A percentile compares a stretch with the other conserved stretches of the same genome.
These are phyloP conservation scores for Gasterosteus nipponicus DNA, from an alignment of 2,113 vertebrate species.

Conservation along the genomic window DNA sequence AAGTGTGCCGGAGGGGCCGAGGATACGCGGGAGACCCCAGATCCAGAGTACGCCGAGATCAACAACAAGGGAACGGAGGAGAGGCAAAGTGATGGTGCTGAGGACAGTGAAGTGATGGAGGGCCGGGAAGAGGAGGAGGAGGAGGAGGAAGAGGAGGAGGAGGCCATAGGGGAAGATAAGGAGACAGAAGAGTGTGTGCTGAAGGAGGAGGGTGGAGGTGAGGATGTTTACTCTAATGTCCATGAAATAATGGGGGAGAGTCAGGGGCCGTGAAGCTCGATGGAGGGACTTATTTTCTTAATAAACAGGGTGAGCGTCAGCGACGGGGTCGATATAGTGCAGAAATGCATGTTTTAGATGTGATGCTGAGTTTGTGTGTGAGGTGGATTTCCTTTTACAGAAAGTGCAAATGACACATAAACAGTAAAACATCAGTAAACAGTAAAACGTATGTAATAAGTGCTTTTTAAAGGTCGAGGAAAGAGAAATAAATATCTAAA, in stretches of 20 bases:
- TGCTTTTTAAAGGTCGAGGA: too few species aligned
- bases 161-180: background rate
- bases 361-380: background rate
- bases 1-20: background rate
- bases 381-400: too few species aligned
- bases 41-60: conserved; percentile 78
- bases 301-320: background rate
- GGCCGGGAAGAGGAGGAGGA: background rate
- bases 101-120: background rate
- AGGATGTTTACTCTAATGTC: conserved; percentile 46
- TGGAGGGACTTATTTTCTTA: background rate
- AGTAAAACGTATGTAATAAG: too few species aligned
- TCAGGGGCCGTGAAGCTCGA: background rate
- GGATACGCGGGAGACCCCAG: background rate
- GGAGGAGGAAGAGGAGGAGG: background rate
- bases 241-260: conserved; percentile 16
- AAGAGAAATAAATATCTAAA: too few species aligned
- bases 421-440: too few species aligned
- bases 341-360: background rate
- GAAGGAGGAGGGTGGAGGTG: conserved; percentile 9
- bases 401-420: too few species aligned
- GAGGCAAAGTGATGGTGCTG: background rate
- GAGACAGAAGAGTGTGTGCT: background rate
- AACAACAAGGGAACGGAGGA: conserved; percentile 17
- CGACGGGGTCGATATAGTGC: background rate